A percentile compares a stretch with the other conserved stretches of the same genome.
Evolutionary conservation across 2,888 invertebrate genomes (phyloP).

Genomic region (Adelognathus sp.): DNA sequence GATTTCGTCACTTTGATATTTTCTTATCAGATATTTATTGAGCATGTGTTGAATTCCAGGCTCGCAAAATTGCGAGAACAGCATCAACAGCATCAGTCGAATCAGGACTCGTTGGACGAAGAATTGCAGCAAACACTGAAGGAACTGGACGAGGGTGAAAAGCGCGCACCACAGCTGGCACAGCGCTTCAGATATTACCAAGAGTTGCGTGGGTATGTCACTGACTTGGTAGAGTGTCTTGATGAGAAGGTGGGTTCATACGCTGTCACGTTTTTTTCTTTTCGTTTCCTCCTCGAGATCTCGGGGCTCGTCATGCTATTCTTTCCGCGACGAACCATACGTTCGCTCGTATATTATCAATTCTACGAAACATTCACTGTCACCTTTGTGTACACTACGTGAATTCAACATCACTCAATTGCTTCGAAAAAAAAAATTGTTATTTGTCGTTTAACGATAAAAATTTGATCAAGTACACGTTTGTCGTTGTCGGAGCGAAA

Average conservation of each 20-base stretch:
- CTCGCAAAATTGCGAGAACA: constrained; percentile 84
- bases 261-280: constrained; percentile 76
- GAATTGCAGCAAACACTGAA: constrained; percentile 76
- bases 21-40: no score
- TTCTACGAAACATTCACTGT: background rate
- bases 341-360: constrained; percentile 47
- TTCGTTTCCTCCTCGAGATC: constrained; percentile 62
- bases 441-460: constrained; percentile 7
- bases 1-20: no score
- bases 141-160: constrained; percentile 84
- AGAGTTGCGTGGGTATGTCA: constrained; percentile 96
- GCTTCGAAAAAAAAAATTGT: background rate
- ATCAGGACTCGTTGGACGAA: constrained; percentile 82
- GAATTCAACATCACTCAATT: background rate
- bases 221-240: constrained; percentile 98
- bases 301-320: constrained; percentile 70
- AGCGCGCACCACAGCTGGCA: constrained; percentile 86
- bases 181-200: constrained; percentile 96
- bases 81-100: constrained; percentile 82
- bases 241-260: constrained; percentile 93
- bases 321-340: constrained; percentile 61
- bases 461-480: background rate
- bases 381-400: background rate
- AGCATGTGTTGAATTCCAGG: constrained; percentile 75
- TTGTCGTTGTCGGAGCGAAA: background rate